Base-by-base conservation (phyloP, 2,797 vertebrate species). In the Urocyon cinereoargenteus region DNA sequence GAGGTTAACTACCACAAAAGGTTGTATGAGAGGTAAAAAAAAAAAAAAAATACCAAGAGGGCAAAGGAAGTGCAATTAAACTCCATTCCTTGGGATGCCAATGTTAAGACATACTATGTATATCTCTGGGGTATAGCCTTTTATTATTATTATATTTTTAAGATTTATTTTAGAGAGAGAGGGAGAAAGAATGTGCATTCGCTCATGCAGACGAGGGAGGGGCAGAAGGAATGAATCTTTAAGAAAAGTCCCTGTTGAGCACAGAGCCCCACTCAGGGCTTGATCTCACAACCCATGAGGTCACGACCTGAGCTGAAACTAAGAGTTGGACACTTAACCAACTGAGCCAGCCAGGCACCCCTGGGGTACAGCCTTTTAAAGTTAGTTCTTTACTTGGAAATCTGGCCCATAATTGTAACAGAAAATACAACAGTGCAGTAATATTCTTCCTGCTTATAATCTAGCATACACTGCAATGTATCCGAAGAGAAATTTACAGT, bases 371-470 rank as follows among this genome's bases (percentile, higher is more conserved):
- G 18, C 4, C 22, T 75, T 84, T 79, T 75, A 26, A 91, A 73
- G 79, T 40, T 55, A 86, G 72, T 68, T 91, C 79, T 88, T 55
- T 51, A 72, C 6, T 61, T 15, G 84, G 66, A 75, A 81, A 45
- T 55, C 51, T 79, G 7, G 49, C 72, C 28, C 40, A 24, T 51
- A 93, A 70, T 21, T n/a, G 3, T 18, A 45, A 66, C 16, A 79
- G 55, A 22, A 79, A 88, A 36, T 28, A 6, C 0, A 22, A 68
- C 66, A 77, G 19, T 31, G 13, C 61, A 49, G 86, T 6, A 93
- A 49, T 22, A 82, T n/a, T 83, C 19, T n/a, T 86, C 7, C 49
- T 34, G 31, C 61, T 90, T 83, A 3, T 64, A 90, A 87, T 68
- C 31, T 68, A 28, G 31, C 16, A 51, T 10, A 78, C 31, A 7